Evolutionary conservation across 1,140 invertebrate genomes (phyloP).

Genomic region (Agrypnia vestita): DNA sequence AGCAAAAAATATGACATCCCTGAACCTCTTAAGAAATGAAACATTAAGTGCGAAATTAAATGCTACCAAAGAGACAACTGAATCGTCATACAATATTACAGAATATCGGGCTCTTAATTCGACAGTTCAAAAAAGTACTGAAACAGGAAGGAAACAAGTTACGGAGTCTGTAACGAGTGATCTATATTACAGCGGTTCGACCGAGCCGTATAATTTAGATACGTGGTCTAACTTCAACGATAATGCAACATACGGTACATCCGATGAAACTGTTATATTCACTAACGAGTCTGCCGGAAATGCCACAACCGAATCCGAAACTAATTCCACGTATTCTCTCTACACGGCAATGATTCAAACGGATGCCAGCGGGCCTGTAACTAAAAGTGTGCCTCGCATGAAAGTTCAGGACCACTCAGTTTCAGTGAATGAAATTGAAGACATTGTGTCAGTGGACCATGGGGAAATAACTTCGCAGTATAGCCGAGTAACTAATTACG

Average conservation of each 20-base stretch:
- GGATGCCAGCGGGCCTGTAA: not conserved
- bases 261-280: conserved; percentile 20
- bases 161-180: conserved; percentile 9
- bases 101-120: too few relatives aligned
- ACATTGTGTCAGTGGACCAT: not conserved
- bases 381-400: not conserved
- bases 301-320: conserved; percentile 15
- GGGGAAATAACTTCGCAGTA: not conserved
- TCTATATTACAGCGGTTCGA: conserved; percentile 20
- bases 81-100: too few relatives aligned
- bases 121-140: too few relatives aligned
- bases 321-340: conserved; percentile 19
- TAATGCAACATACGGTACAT: not conserved
- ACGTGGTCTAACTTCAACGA: conserved; percentile 11
- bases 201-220: conserved; percentile 31
- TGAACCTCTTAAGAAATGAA: not conserved
- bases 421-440: not conserved
- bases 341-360: conserved; percentile 32
- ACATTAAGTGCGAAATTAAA: not conserved
- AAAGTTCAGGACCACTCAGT: conserved; percentile 6
- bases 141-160: not conserved
- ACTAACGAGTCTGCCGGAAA: conserved; percentile 3
- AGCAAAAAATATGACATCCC: not conserved
- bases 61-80: too few relatives aligned
- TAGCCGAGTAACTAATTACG: conserved; percentile 18